phyloP scores from a whole-genome alignment of 2,113 vertebrate species.

The Mormyrus iriodes region DNA sequence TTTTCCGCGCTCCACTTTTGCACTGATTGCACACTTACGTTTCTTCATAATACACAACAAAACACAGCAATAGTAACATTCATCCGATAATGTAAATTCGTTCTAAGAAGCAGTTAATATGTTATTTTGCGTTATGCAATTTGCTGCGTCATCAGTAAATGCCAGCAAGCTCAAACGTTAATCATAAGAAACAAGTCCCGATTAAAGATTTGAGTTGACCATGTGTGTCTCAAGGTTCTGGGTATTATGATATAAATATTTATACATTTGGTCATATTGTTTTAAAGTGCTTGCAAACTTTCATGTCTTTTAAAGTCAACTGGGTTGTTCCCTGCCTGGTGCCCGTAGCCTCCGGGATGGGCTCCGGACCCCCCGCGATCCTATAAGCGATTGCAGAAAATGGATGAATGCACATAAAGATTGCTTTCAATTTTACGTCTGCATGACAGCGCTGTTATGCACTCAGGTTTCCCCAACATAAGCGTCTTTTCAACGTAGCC shows the following conservation, averaged over 20 bases:
- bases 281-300: background rate
- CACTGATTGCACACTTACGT: background rate
- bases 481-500: background rate
- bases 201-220: background rate
- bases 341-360: too few species aligned
- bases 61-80: background rate
- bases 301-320: background rate
- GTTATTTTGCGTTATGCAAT: background rate
- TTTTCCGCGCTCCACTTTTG: background rate
- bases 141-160: background rate
- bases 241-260: background rate
- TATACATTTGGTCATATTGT: background rate
- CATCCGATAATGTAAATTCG: background rate
- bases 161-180: background rate
- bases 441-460: background rate
- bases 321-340: too few species aligned
- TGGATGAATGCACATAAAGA: background rate
- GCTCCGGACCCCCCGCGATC: too few species aligned
- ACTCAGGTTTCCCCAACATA: background rate
- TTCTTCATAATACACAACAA: background rate
- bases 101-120: background rate
- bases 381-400: too few species aligned
- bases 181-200: background rate
- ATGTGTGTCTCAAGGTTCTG: background rate
- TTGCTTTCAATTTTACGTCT: background rate